These are phyloP conservation scores for Glyptemys insculpta DNA, from an alignment of 2,797 vertebrate species.

Conservation along the genomic window DNA sequence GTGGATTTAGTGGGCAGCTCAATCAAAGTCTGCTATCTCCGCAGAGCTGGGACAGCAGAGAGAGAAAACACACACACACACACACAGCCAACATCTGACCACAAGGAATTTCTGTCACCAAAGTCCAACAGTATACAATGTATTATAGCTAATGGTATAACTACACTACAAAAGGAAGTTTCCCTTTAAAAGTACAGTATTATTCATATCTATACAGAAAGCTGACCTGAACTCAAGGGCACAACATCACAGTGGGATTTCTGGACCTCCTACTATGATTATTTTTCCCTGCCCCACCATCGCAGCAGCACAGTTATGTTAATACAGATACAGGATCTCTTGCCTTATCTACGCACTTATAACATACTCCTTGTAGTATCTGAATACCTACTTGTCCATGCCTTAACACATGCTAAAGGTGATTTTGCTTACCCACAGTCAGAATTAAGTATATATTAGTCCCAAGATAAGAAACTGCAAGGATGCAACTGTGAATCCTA, in stretches of 20 bases:
- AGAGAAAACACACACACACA: no score
- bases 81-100: no score
- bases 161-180: not conserved
- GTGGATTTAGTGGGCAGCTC: no score
- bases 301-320: not conserved
- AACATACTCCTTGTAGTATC: not conserved
- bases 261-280: not conserved
- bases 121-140: not conserved
- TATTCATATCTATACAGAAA: not conserved
- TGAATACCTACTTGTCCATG: not conserved
- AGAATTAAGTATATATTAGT: not conserved
- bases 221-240: not conserved
- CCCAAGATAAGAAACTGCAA: not conserved
- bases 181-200: not conserved
- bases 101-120: not conserved
- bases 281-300: not conserved
- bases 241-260: not conserved
- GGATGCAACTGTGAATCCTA: not conserved
- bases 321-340: not conserved
- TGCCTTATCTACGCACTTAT: not conserved
- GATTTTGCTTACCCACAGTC: not conserved
- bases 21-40: no score
- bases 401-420: not conserved
- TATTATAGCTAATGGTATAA: not conserved
- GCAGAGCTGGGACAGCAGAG: no score